Base-by-base conservation (phyloP, 1,140 invertebrate species). In the Helicoverpa armigera region DNA sequence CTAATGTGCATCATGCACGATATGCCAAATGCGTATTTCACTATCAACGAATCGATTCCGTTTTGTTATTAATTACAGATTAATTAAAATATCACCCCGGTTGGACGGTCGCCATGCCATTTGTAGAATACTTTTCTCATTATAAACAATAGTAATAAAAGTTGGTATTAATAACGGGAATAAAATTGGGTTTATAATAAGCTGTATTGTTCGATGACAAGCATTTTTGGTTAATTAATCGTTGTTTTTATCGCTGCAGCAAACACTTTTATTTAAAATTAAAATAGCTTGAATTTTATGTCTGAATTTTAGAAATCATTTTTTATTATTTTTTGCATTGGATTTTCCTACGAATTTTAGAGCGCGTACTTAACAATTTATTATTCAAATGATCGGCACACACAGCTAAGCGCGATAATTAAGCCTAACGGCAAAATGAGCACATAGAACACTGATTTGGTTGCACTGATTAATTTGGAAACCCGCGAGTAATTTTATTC, bases 41-140 rank as follows among this genome's bases (percentile, higher is more conserved):
- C 63, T 72, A 83, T 82, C 80, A 81, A 23, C 16, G 65, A 53
- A 85, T 81, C 51, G 63, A 77, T 80, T 56, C 29, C 58, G 67
- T 75, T 53, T 65, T 56, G 82, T 85, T 84, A 86, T 88, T 89
- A 87, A 90, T 89, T 91, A 83, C 60, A 74, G 65, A 84, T 83
- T 84, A 82, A 88, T 88, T 87, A 81, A 86, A 86, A 83, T 72
- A 82, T 63, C 67, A 72, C 76, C 80, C 61, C 50, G 67, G 11
- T 65, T 90, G 89, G 90, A 85, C 60, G 43, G 51, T 61, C 86
- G 88, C 89, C 88, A 91, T 73, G 67, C 53, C 65, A 70, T 58
- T 48, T 31, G 16, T 35, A 29, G n/a, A 70, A 70, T 58, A 70
- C 2, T 78, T 78, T 53, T 72, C 69, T 43, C 53, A 18, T 74